Evolutionary conservation across 2,113 vertebrate species (phyloP).

Genomic region (Perccottus glenii): DNA sequence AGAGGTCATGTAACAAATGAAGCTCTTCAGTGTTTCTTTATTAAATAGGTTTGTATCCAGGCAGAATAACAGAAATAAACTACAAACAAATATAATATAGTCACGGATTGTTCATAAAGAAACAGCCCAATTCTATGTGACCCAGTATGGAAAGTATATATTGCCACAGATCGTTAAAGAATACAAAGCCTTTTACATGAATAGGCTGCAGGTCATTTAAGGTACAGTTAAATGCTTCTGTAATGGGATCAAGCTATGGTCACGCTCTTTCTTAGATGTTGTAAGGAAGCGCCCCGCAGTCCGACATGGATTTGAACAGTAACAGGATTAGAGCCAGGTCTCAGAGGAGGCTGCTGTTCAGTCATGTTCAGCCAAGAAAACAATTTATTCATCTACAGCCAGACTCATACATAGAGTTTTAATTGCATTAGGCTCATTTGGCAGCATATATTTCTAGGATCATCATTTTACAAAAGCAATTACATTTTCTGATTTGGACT

Average conservation of each 20-base stretch:
- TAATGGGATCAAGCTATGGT: background rate
- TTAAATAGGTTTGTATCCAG: too few relatives aligned
- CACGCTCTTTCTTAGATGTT: background rate
- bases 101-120: too few relatives aligned
- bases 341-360: conserved; percentile 6
- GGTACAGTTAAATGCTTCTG: conserved; percentile 3
- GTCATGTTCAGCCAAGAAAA: background rate
- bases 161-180: background rate
- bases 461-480: background rate
- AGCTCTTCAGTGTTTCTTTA: too few relatives aligned
- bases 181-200: conserved; percentile 2
- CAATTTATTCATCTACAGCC: conserved; percentile 1
- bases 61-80: too few relatives aligned
- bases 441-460: background rate
- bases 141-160: background rate
- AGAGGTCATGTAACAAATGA: too few relatives aligned
- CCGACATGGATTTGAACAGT: conserved; percentile 6
- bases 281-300: conserved; percentile 6
- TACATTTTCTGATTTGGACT: too few relatives aligned
- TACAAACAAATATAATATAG: too few relatives aligned
- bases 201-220: conserved; percentile 4
- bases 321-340: conserved; percentile 14
- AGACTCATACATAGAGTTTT: background rate
- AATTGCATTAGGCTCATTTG: background rate
- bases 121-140: background rate